phyloP scores from a whole-genome alignment of 2,113 vertebrate species.

The Uria aalge region DNA sequence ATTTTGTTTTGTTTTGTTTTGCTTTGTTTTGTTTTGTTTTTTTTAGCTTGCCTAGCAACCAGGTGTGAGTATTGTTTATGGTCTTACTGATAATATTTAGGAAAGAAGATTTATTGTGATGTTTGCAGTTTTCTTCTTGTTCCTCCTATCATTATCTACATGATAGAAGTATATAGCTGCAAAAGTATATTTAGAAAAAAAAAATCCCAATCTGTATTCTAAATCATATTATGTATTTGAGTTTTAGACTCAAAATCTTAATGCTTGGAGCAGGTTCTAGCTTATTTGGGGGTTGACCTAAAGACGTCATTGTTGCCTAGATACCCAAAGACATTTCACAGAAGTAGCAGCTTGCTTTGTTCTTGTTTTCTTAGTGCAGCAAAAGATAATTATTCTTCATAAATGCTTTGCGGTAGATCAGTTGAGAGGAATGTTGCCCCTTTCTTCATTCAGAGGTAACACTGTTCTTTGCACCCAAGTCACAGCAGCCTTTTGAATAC shows the following conservation, averaged over 20 bases:
- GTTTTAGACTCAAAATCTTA: neutral
- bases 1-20: neutral
- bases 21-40: neutral
- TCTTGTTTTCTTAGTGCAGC: neutral
- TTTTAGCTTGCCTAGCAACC: neutral
- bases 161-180: neutral
- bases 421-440: neutral
- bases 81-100: neutral
- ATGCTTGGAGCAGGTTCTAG: neutral
- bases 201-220: accelerated
- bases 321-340: neutral
- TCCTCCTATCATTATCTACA: neutral
- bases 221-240: neutral
- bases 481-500: neutral
- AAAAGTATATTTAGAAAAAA: neutral
- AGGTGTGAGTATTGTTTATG: neutral
- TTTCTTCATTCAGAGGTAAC: neutral
- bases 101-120: neutral
- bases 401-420: neutral
- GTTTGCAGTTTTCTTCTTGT: neutral
- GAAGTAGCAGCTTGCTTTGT: neutral
- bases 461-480: neutral
- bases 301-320: neutral
- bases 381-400: neutral
- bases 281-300: neutral